A percentile compares a stretch with the other conserved stretches of the same genome.
These are phyloP conservation scores for Theristicus caerulescens DNA, from an alignment of 2,113 vertebrate species.

Conservation along the genomic window DNA sequence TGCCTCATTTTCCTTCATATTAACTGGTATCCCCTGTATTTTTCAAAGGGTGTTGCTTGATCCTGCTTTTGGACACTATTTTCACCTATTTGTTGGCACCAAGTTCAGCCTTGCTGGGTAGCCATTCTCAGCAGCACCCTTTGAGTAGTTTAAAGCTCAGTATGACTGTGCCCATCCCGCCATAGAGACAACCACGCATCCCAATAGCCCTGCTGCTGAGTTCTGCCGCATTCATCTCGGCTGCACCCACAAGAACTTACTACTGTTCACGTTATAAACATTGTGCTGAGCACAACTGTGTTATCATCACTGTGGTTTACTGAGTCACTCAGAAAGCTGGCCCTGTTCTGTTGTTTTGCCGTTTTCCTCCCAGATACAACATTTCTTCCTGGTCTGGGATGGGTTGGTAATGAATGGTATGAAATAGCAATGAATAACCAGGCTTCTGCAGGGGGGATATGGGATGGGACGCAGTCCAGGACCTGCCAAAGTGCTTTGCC, in stretches of 20 bases:
- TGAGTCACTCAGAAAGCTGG: background rate
- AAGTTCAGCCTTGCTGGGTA: background rate
- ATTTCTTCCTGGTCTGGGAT: background rate
- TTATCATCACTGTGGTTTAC: background rate
- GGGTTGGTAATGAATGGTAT: background rate
- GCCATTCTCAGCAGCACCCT: background rate
- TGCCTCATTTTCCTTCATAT: background rate
- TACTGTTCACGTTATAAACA: rapidly evolving
- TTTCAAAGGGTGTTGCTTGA: background rate
- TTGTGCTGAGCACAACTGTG: background rate
- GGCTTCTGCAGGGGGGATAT: background rate
- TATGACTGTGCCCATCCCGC: too few relatives aligned
- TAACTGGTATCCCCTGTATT: background rate
- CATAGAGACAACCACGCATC: rapidly evolving
- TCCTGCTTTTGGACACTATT: background rate
- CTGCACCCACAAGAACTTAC: background rate
- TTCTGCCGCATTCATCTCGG: rapidly evolving
- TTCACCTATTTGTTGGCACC: background rate
- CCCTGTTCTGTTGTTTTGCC: background rate
- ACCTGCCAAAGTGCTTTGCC: background rate
- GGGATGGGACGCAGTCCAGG: background rate
- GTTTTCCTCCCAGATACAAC: background rate
- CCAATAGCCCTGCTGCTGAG: background rate
- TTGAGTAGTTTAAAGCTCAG: background rate
- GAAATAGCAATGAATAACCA: background rate